Evolutionary conservation across 2,113 vertebrate genomes (phyloP).

Genomic region (Scomber scombrus): DNA sequence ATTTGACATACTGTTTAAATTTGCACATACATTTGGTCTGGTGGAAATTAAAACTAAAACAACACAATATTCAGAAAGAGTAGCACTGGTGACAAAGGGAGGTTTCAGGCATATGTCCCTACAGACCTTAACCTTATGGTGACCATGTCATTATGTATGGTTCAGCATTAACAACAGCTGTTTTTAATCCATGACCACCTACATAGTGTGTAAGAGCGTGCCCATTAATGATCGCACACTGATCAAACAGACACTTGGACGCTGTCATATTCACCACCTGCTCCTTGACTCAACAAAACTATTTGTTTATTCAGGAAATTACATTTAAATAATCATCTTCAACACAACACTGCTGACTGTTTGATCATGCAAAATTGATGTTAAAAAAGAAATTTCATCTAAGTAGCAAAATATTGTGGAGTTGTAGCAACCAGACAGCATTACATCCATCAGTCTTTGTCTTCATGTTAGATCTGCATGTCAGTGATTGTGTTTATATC

Average conservation of each 20-base stretch:
- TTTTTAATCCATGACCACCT: slow-evolving; percentile 53
- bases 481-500: not conserved
- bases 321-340: not conserved
- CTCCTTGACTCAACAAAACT: slow-evolving; percentile 1
- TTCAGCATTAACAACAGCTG: slow-evolving; percentile 52
- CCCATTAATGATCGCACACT: slow-evolving; percentile 12
- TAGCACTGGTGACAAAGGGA: too few species aligned
- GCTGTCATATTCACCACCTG: slow-evolving; percentile 48
- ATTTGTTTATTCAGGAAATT: not conserved
- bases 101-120: too few species aligned
- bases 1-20: too few species aligned
- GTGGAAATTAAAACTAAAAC: too few species aligned
- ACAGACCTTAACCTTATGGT: not conserved
- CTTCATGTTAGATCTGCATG: too few species aligned
- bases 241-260: slow-evolving; percentile 24
- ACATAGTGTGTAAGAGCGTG: slow-evolving; percentile 26
- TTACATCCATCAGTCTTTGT: too few species aligned
- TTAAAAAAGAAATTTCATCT: not conserved
- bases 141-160: not conserved
- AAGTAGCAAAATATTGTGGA: too few species aligned
- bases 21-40: too few species aligned
- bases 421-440: too few species aligned
- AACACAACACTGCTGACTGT: not conserved
- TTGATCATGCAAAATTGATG: not conserved
- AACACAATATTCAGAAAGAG: too few species aligned